Evolutionary conservation across 2,797 vertebrate genomes (phyloP), one percentile per base, ranked within the genome.

Genomic region (Chloroceryle amazona): DNA sequence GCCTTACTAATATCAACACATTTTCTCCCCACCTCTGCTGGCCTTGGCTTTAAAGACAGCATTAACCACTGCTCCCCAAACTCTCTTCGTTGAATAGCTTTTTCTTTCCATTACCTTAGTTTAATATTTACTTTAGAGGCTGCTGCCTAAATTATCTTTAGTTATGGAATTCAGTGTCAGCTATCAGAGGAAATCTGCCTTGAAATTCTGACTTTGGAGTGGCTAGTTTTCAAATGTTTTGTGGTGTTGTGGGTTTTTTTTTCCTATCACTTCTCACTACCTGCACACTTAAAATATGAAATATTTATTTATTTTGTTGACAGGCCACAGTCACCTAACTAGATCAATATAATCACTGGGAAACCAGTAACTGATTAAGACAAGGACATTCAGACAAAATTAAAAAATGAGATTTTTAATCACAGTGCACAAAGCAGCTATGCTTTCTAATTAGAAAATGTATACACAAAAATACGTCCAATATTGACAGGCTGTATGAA

Each of bases 71-170:
- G 33, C 22, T 89, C 63, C 79, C 49, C 33, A 87, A 66, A 87
- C 71, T 67, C 71, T 73, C 49, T 52, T 71, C 57, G 72, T 81
- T 84, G 74, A 91, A 93, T 15, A 89, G 78, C 79, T 74, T 71
- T 88, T 87, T 65, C 68, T 80, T 96, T 58, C 86, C 63, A 95
- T 96, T 95, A 92, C 23, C 78, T 89, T 92, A 81, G 74, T 93
- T 96, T 95, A 96, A 96, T 94, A 96, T 93, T 95, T 90, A 67
- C 90, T 89, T 96, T 92, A 76, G 71, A 76, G 57, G 71, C 55
- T 73, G 37, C 63, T 89, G 33, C 81, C 74, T 85, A 51, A 85
- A 92, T 87, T 65, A 52, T 65, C 84, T 61, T 61, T 70, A 25
- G 31, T 82, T 87, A 93, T 46, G 67, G 44, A 90, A 95, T 73